Evolutionary conservation across 2,888 invertebrate species (phyloP).

Genomic region (Heteromyza rotundicornis): DNA sequence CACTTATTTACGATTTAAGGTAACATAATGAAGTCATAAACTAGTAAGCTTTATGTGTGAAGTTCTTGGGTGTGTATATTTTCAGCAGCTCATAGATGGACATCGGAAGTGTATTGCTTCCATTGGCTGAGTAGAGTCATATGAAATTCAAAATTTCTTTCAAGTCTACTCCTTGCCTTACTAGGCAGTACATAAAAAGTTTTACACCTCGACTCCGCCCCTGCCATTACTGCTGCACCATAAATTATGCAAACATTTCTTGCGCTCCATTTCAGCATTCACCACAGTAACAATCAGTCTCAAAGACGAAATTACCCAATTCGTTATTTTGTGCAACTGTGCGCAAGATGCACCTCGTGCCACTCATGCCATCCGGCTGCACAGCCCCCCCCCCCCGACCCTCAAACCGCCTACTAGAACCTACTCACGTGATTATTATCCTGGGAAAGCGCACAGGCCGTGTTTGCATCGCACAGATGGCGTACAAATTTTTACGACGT

Average conservation of each 20-base stretch:
- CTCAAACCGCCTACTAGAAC: slow-evolving; percentile 1
- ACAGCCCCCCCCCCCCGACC: neutral
- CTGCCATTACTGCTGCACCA: neutral
- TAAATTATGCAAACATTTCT: slow-evolving; percentile 15
- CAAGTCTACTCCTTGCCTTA: too few relatives aligned
- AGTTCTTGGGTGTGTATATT: too few relatives aligned
- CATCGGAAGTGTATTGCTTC: too few relatives aligned
- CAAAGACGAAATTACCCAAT: slow-evolving; percentile 16
- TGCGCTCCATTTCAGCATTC: neutral
- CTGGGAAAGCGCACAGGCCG: slow-evolving; percentile 24
- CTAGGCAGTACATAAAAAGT: too few relatives aligned
- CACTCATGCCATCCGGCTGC: neutral
- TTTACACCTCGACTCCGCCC: too few relatives aligned
- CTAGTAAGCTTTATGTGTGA: too few relatives aligned
- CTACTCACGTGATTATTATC: slow-evolving; percentile 27
- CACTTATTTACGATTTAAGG: too few relatives aligned
- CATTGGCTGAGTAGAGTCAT: too few relatives aligned
- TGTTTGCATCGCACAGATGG: neutral
- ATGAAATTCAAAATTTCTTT: too few relatives aligned
- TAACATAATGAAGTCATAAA: too few relatives aligned
- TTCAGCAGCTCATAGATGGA: too few relatives aligned
- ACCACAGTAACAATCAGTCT: slow-evolving; percentile 11
- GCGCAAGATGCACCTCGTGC: too few relatives aligned
- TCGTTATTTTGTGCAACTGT: slow-evolving; percentile 9
- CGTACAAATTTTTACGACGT: slow-evolving; percentile 40